Evolutionary conservation across 2,888 invertebrate species (phyloP), one percentile per base, ranked within the genome.

Genomic region (Nymphalis polychloros): DNA sequence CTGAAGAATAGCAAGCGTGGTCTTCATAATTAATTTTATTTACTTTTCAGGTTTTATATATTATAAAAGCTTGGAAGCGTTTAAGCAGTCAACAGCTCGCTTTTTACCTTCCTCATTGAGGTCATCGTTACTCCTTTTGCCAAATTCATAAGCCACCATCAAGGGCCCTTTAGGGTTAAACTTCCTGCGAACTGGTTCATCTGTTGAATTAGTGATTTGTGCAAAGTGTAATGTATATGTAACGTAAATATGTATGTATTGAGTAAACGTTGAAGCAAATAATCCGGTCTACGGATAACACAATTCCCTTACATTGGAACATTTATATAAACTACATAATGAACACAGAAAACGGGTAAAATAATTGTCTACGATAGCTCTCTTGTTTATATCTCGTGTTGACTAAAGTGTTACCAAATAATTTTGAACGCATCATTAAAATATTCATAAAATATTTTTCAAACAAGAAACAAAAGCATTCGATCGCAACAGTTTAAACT

Each of bases 111-210:
- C 89, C 35, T 86, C 86, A 23, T 72, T 75, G 65, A 75, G 76
- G 59, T 86, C 85, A 77, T 86, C 85, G 71, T 80, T 82, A 84
- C 82, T 85, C 73, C 91, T 78, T 83, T 92, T 92, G 72, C 91
- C 92, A 80, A 89, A 90, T 76, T 84, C 85, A 67, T 81, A 73
- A 35, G 89, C 90, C 68, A 86, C 85, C 87, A 88, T 84, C 73
- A 89, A 75, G 48, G 82, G 81, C 73, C 78, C 82, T 78, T 86
- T 88, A 62, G 89, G 89, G 66, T 82, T 84, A 79, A 85, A 91
- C 77, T 78, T 84, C 81, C 80, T 86, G 76, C 75, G 63, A 48
- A 59, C 74, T 76, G 82, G 66, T 66, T 72, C 75, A 73, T 81
- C 81, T 83, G 80, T 78, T 73, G 71, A 76, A 78, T 76, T 78